These are phyloP conservation scores for Leptinotarsa haldemani DNA, from an alignment of 2,888 invertebrate genomes.

Conservation along the genomic window DNA sequence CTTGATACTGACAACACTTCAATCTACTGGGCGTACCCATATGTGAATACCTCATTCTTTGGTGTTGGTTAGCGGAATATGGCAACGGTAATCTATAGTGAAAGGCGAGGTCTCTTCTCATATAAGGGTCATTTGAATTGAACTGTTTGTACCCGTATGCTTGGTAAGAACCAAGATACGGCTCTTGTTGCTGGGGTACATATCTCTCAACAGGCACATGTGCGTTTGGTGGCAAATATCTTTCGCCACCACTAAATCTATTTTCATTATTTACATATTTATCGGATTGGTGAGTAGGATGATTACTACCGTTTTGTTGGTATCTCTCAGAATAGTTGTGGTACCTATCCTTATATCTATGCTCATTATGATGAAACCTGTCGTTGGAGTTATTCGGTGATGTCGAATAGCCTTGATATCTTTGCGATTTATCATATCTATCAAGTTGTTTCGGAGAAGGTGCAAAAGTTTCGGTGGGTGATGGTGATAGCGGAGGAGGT, in stretches of 20 bases:
- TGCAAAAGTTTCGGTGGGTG: conserved; percentile 58
- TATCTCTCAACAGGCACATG: conserved; percentile 80
- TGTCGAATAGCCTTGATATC: conserved; percentile 52
- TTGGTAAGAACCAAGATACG: conserved; percentile 67
- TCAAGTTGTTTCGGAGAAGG: conserved; percentile 60
- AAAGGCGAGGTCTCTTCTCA: conserved; percentile 71
- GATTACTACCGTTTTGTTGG: conserved; percentile 37
- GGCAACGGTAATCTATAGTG: conserved; percentile 71
- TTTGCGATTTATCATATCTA: conserved; percentile 54
- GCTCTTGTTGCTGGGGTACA: conserved; percentile 73
- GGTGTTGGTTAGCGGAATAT: conserved; percentile 63
- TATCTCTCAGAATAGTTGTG: conserved; percentile 39
- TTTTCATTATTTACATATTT: conserved; percentile 52
- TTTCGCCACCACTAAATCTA: conserved; percentile 60
- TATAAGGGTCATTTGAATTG: conserved; percentile 67
- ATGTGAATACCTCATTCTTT: conserved; percentile 58
- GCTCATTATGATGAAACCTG: conserved; percentile 34
- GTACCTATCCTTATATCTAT: conserved; percentile 45
- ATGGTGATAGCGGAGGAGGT: conserved; percentile 64
- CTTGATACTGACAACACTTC: conserved; percentile 64
- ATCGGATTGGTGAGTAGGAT: conserved; percentile 41
- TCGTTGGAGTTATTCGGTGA: conserved; percentile 52
- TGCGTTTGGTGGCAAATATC: conserved; percentile 76
- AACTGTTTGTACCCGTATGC: conserved; percentile 53
- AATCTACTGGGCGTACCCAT: conserved; percentile 61